Evolutionary conservation across 2,113 vertebrate genomes (phyloP).

Genomic region (Antechinus stuartii): DNA sequence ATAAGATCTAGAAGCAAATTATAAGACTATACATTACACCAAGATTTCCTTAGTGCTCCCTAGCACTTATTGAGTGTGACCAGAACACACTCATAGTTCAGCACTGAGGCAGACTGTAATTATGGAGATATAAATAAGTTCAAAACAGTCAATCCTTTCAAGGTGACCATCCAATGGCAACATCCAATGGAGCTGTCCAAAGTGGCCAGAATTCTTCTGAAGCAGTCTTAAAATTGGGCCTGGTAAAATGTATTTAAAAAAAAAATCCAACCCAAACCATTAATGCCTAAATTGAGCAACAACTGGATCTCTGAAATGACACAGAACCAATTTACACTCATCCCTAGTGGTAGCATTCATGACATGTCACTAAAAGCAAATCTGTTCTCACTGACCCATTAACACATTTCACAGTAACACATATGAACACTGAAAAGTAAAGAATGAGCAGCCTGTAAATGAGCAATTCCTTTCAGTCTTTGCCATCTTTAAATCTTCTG

Average conservation of each 20-base stretch:
- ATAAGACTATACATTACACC: neutral
- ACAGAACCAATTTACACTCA: neutral
- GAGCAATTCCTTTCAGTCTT: constrained; percentile 60
- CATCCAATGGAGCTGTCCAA: neutral
- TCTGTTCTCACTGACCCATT: constrained; percentile 59
- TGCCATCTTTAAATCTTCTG: constrained; percentile 36
- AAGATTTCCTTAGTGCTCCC: neutral
- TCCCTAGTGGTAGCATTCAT: constrained; percentile 65
- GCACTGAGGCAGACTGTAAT: neutral
- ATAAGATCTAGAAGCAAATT: neutral
- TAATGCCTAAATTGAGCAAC: constrained; percentile 72
- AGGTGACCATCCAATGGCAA: neutral
- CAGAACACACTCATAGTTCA: neutral
- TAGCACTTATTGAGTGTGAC: neutral
- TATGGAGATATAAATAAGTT: neutral
- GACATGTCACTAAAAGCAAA: constrained; percentile 58
- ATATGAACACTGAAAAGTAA: constrained; percentile 19
- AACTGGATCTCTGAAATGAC: neutral
- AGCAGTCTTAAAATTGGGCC: constrained; percentile 21
- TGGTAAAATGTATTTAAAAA: neutral
- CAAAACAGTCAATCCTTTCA: constrained; percentile 4
- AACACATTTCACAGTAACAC: constrained; percentile 70
- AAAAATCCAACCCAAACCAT: constrained; percentile 33
- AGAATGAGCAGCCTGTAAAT: neutral
- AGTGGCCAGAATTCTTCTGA: constrained; percentile 45